Evolutionary conservation across 2,113 vertebrate species (phyloP).

Genomic region (Corynorhinus townsendii): DNA sequence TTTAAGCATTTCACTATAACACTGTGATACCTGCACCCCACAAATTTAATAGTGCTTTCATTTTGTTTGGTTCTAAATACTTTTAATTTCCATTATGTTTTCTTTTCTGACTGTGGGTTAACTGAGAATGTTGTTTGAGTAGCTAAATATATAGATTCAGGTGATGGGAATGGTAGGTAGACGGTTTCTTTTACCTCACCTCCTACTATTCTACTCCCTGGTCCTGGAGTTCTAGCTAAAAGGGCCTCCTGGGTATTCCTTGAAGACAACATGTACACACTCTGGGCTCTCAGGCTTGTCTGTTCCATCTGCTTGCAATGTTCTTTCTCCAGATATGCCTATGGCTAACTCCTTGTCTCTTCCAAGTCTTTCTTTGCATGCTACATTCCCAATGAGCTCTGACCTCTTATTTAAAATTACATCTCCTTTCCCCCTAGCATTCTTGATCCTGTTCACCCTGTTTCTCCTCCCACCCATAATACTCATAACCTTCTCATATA

Average conservation of each 20-base stretch:
- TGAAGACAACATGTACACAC: neutral
- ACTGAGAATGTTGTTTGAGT: neutral
- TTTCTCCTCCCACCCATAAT: neutral
- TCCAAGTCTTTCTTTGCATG: neutral
- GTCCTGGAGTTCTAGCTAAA: neutral
- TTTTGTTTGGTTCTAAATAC: slow-evolving; percentile 9
- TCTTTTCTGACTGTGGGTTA: neutral
- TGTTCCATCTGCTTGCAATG: neutral
- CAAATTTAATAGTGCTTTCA: neutral
- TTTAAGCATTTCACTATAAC: neutral
- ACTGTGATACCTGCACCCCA: neutral
- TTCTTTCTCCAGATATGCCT: neutral
- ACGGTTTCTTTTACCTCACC: neutral
- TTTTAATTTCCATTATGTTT: neutral
- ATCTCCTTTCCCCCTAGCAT: neutral
- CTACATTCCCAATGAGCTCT: neutral
- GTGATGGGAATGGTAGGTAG: neutral
- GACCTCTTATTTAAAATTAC: neutral
- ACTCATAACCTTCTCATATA: neutral
- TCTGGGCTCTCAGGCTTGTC: neutral
- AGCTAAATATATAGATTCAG: neutral
- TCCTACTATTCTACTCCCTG: neutral
- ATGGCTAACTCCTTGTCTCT: neutral
- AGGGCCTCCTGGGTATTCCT: neutral
- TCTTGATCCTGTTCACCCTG: neutral